These are phyloP conservation scores for Cephus rjabovi DNA, from an alignment of 2,888 invertebrate genomes.

Conservation along the genomic window DNA sequence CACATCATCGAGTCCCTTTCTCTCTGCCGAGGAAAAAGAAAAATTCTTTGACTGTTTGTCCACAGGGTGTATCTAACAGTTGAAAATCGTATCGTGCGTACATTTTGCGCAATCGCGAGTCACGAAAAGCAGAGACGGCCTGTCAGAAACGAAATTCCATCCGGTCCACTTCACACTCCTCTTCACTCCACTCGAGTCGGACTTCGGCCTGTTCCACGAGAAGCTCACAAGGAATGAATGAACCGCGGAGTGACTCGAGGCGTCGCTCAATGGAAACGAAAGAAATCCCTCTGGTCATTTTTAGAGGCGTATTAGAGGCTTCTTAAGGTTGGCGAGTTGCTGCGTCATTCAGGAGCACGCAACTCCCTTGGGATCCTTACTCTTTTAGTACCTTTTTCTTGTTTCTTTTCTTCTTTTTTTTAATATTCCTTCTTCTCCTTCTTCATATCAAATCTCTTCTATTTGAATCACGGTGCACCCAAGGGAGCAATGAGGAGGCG, in stretches of 20 bases:
- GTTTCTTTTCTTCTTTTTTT: not conserved
- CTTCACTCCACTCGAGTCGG: conserved; percentile 47
- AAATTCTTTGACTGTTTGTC: not conserved
- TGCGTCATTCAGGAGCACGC: conserved; percentile 36
- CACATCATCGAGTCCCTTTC: not conserved
- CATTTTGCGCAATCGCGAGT: conserved; percentile 6
- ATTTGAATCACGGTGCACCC: not conserved
- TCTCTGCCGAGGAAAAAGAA: not conserved
- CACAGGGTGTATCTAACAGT: not conserved
- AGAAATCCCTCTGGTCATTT: conserved; percentile 59
- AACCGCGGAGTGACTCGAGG: conserved; percentile 38
- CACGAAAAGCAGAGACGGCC: conserved; percentile 13
- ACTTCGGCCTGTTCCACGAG: not conserved
- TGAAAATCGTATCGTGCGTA: not conserved
- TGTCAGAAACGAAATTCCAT: conserved; percentile 57
- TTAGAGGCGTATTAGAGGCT: conserved; percentile 35
- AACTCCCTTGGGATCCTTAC: conserved; percentile 5
- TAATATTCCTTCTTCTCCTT: not conserved
- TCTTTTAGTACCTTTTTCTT: not conserved
- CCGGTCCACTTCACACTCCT: conserved; percentile 49
- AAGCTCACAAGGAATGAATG: conserved; percentile 21
- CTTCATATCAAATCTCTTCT: not conserved
- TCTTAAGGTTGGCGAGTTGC: conserved; percentile 15
- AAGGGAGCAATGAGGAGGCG: not conserved
- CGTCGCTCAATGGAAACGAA: conserved; percentile 47